Conservation (phyloP, 2,797 vertebrate species). For the Spondyliosoma cantharus region DNA sequence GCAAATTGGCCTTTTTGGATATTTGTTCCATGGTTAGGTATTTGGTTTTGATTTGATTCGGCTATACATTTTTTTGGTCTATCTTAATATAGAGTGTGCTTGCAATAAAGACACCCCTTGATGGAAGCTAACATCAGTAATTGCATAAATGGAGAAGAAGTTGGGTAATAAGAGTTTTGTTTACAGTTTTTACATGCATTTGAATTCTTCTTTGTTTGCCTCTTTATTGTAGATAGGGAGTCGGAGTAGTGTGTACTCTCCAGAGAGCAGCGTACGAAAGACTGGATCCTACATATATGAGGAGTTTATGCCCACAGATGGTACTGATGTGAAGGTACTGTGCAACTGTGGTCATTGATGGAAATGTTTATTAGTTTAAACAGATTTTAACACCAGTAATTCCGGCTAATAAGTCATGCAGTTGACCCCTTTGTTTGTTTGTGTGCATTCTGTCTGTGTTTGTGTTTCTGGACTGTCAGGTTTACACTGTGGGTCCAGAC, state of each 20-base stretch:
- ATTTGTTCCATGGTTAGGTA: no score
- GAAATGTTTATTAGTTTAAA: neutral
- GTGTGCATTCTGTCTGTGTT: neutral
- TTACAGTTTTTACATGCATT: neutral
- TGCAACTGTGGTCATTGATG: neutral
- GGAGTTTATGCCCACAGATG: slow-evolving; percentile 98
- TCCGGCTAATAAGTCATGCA: neutral
- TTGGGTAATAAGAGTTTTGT: neutral
- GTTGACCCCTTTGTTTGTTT: neutral
- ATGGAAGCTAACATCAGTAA: neutral
- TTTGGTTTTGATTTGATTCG: no score
- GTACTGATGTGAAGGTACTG: slow-evolving; percentile 95
- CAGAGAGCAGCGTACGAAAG: slow-evolving; percentile 95
- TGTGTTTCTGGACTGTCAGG: slow-evolving; percentile 50
- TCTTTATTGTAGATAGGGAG: slow-evolving; percentile 90
- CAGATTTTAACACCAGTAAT: neutral
- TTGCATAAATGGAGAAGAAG: no score
- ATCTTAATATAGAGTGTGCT: no score
- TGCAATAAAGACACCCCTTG: no score
- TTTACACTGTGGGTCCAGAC: slow-evolving; percentile 95
- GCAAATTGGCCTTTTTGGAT: no score
- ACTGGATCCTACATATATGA: slow-evolving; percentile 98
- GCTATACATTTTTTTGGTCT: no score
- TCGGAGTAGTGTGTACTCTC: slow-evolving; percentile 96
- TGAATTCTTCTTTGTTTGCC: neutral